These are phyloP conservation scores for Acleris cristana DNA, from an alignment of 2,888 invertebrate genomes.

Conservation along the genomic window DNA sequence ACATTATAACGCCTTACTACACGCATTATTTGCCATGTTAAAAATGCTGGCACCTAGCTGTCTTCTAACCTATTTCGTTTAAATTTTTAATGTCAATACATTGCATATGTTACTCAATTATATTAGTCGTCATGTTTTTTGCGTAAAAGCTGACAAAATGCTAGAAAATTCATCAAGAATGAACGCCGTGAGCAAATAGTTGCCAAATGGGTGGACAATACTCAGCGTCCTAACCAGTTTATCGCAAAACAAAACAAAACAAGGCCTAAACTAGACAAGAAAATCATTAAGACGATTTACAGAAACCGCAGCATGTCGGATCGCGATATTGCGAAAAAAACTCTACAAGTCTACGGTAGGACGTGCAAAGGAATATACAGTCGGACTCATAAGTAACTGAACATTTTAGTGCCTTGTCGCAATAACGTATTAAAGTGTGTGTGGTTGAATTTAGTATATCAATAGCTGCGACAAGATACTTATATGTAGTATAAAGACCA, in stretches of 20 bases:
- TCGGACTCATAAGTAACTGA: too few species aligned
- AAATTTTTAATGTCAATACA: not conserved
- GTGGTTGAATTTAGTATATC: too few species aligned
- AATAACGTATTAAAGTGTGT: too few species aligned
- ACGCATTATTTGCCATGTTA: too few species aligned
- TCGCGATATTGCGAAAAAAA: not conserved
- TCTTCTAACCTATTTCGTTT: not conserved
- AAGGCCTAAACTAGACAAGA: not conserved
- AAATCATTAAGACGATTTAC: not conserved
- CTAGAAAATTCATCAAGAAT: not conserved
- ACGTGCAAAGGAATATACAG: not conserved
- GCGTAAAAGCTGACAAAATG: conserved; percentile 1
- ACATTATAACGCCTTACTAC: not conserved
- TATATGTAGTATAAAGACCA: not conserved
- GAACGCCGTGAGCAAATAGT: conserved; percentile 6
- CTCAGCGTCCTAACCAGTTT: not conserved
- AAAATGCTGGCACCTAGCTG: not conserved
- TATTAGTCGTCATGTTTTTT: not conserved
- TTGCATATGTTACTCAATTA: not conserved
- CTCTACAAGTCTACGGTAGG: not conserved
- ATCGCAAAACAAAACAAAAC: too few species aligned
- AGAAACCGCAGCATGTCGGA: too few species aligned
- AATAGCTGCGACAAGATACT: not conserved
- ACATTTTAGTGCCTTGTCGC: too few species aligned
- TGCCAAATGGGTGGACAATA: conserved; percentile 6